Percentiles rank a stretch among this genome's conserved stretches.
These are phyloP conservation scores for Esox niger DNA, from an alignment of 2,113 vertebrate genomes.

Conservation along the genomic window DNA sequence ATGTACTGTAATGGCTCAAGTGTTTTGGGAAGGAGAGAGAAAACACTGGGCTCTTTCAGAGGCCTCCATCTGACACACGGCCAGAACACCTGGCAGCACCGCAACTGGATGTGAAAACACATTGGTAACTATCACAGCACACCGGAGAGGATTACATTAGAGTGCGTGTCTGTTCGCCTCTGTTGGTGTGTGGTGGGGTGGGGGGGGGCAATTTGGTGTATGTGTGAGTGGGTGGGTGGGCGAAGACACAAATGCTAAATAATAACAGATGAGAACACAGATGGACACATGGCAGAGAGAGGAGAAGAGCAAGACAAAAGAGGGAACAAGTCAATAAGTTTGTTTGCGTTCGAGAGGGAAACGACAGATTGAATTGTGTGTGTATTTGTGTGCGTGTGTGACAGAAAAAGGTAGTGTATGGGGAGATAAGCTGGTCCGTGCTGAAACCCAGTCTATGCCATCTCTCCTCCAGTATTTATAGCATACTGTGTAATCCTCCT, in stretches of 20 bases:
- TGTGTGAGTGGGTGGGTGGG: conserved; percentile 15
- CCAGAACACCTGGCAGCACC: too few relatives aligned
- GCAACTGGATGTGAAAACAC: background rate
- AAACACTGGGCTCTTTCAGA: too few relatives aligned
- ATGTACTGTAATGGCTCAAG: too few relatives aligned
- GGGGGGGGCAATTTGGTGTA: conserved; percentile 10
- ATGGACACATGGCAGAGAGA: conserved; percentile 37
- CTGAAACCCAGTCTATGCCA: conserved; percentile 28
- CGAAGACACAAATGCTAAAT: conserved; percentile 32
- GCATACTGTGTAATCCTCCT: conserved; percentile 43
- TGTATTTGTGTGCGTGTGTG: conserved; percentile 13
- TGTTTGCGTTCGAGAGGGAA: conserved; percentile 11
- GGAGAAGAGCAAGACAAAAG: background rate
- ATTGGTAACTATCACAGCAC: conserved; percentile 40
- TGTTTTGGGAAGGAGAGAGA: too few relatives aligned
- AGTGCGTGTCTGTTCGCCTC: conserved; percentile 21
- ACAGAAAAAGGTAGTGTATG: conserved; percentile 14
- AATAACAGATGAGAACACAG: conserved; percentile 53
- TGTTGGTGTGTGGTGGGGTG: conserved; percentile 10
- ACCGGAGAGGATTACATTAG: conserved; percentile 39
- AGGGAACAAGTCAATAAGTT: background rate
- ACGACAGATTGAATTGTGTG: conserved; percentile 22
- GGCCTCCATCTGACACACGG: background rate
- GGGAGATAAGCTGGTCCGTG: conserved; percentile 33
- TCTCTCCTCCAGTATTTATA: conserved; percentile 52